Conservation (phyloP, 2,797 vertebrate genomes). For the Aselliscus stoliczkanus region DNA sequence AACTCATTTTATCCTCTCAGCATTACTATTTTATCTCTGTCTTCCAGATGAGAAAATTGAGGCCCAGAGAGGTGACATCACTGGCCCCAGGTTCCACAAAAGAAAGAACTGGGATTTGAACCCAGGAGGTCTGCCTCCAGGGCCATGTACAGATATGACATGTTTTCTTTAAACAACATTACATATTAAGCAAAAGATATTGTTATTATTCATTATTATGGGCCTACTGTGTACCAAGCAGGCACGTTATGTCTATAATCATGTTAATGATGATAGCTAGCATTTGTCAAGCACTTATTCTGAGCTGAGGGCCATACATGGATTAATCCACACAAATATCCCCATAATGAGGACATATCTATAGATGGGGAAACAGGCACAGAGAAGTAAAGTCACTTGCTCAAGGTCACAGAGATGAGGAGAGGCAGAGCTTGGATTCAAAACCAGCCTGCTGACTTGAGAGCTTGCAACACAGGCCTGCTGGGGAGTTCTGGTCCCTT, state of each 20-base stretch:
- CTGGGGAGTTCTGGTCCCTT: background rate
- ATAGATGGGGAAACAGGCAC: background rate
- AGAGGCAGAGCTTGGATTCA: background rate
- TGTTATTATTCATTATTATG: background rate
- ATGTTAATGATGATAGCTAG: too few relatives aligned
- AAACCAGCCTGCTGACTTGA: background rate
- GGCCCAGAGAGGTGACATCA: background rate
- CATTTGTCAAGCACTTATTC: background rate
- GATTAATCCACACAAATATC: background rate
- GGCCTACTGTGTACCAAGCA: background rate
- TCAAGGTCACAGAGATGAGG: background rate
- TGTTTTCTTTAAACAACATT: background rate
- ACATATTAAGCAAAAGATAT: background rate
- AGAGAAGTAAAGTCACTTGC: background rate
- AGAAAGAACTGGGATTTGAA: background rate
- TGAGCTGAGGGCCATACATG: background rate
- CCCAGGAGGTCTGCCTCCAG: background rate
- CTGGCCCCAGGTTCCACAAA: background rate
- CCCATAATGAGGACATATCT: background rate
- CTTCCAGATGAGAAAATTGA: background rate
- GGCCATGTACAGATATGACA: background rate
- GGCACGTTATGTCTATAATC: background rate
- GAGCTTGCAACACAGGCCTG: fast-evolving
- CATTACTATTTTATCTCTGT: background rate
- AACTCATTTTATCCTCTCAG: background rate